Base-by-base conservation (phyloP, 2,797 vertebrate genomes). In the Paguma larvata region DNA sequence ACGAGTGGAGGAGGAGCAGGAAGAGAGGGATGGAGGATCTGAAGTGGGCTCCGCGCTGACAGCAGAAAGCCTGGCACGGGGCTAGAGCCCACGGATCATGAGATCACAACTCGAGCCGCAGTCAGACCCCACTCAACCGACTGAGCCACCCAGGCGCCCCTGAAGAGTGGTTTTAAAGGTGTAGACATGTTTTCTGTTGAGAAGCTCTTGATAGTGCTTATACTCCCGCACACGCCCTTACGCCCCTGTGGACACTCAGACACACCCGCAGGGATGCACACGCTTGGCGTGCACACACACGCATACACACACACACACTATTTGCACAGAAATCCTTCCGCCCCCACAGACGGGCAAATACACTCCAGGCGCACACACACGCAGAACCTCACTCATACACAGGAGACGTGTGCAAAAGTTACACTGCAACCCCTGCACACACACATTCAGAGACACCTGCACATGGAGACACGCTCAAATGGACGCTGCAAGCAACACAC, bases 231-330 rank as follows among this genome's bases (percentile, higher is more conserved):
- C 51, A 53, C 48, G 51, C 38, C 8, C 46, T 21, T 15, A n/a
- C 59, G 56, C 34, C 16, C 46, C 27, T 3, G 2, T 0, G 4
- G 9, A 73, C 32, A 16, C 46, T 3, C 32, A 15, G 23, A 48
- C 19, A 30, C 25, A 53, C 7, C 25, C 2, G 0, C 25, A 25
- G 41, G 70, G 53, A 44, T 1, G 38, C 0, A 2, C 16, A 2
- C 1, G 8, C 25, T 34, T 25, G 7, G 15, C 51, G 38, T 38
- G 38, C 53, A 41, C 30, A 59, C 59, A 30, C 32, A 44, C 68
- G 32, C 27, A 23, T 34, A 44, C 48, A 23, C 11, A 15, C 32
- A 78, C 56, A 21, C 44, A 25, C 11, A 6, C 51, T 6, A 53
- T 18, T 16, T 1, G 3, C 16, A 38, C 8, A n/a, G 18, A 72